phyloP scores from a whole-genome alignment of 2,797 vertebrate genomes.

The Tenualosa ilisha region DNA sequence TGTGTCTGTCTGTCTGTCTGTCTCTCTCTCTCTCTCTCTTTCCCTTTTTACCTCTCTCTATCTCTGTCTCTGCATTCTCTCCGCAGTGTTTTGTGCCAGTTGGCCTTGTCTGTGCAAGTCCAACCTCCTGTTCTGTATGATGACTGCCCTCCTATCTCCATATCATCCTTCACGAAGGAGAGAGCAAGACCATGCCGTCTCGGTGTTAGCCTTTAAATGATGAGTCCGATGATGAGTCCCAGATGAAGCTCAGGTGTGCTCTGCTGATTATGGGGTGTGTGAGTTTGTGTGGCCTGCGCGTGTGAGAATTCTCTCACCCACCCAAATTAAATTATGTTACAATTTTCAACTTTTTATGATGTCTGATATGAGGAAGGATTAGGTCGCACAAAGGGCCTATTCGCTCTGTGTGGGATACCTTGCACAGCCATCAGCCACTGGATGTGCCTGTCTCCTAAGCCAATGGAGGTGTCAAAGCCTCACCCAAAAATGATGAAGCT shows the following conservation, averaged over 20 bases:
- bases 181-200: neutral
- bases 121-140: neutral
- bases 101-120: constrained; percentile 30
- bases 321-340: constrained; percentile 4
- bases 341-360: neutral
- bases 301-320: neutral
- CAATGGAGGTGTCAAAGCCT: neutral
- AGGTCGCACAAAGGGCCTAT: neutral
- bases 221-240: neutral
- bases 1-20: no score
- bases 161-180: neutral
- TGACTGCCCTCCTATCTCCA: neutral
- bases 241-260: neutral
- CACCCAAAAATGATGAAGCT: neutral
- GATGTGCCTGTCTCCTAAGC: neutral
- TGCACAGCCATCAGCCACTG: neutral
- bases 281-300: neutral
- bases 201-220: neutral
- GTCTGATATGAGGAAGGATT: neutral
- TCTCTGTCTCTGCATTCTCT: constrained; percentile 34
- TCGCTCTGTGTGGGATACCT: neutral
- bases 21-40: neutral
- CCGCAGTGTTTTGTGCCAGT: constrained; percentile 76
- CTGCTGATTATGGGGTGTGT: constrained; percentile 33
- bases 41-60: neutral